Base-by-base conservation (phyloP, 2,888 invertebrate species). In the Philaethria dido region DNA sequence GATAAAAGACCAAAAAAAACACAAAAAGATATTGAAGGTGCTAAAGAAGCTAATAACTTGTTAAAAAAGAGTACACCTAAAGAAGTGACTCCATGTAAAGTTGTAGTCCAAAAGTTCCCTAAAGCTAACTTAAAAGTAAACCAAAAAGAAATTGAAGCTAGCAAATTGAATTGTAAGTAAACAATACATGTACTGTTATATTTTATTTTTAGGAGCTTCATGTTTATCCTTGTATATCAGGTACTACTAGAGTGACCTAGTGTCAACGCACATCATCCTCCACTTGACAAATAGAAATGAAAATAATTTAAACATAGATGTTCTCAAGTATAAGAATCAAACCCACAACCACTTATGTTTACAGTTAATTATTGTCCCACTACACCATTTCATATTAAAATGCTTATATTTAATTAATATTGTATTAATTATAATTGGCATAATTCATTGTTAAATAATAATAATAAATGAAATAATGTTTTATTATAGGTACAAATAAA, bases 401-500 rank as follows among this genome's bases (percentile, higher is more conserved):
- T 29, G 25, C 9, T 25, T 5, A n/a, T 39, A 39, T 39, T 39
- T 39, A 11, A 13, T 11, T 1, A 13, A 13, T 8, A 33, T 3
- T 3, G 8, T 1, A 9, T 45, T 8, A 0, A 45, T 45, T 20
- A 6, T 47, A 22, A 13, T 33, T 64, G n/a, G 16, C 48, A n/a
- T n/a, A n/a, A n/a, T n/a, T n/a, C n/a, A n/a, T n/a, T n/a, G n/a
- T n/a, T n/a, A n/a, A 14, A 3, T 59, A 18, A 44, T 57, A 22
- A 1, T 64, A 47, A 20, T 45, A 50, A 61, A 42, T 20, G 16
- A 22, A 48, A 48, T n/a, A 59, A 22, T 44, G 11, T 62, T 64
- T 63, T 67, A 64, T 61, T 80, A 44, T 69, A 82, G 82, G 67
- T 71, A 25, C 36, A 45, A 70, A 45, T 4, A 75, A 62, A 57